Percentiles rank a stretch among this genome's conserved stretches.
These are phyloP conservation scores for Epinotia demarniana DNA, from an alignment of 2,888 invertebrate genomes.

Conservation along the genomic window DNA sequence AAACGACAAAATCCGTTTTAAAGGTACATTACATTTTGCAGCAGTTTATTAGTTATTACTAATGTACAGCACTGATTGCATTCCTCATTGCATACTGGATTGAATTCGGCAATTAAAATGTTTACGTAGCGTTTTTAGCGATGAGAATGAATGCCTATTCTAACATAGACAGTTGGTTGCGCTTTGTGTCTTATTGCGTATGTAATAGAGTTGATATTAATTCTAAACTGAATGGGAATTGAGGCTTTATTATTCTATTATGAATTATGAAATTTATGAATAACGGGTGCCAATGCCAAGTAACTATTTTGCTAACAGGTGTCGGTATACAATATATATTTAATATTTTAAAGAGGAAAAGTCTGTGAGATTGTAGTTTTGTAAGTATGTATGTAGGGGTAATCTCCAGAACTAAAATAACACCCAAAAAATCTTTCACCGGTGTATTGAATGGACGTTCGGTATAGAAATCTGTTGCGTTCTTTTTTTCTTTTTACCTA, in stretches of 20 bases:
- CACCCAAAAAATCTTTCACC: too few species aligned
- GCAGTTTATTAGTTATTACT: slow-evolving; percentile 1
- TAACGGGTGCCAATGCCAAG: not conserved
- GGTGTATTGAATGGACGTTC: too few species aligned
- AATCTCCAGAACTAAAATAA: too few species aligned
- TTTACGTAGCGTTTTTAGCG: slow-evolving; percentile 19
- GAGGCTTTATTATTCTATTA: not conserved
- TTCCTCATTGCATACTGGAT: slow-evolving; percentile 23
- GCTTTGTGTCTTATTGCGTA: not conserved
- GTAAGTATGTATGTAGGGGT: too few species aligned
- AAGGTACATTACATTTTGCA: slow-evolving; percentile 1
- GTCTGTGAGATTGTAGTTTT: too few species aligned
- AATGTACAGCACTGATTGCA: slow-evolving; percentile 21
- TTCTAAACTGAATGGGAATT: not conserved
- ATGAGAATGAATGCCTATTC: not conserved
- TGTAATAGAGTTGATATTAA: not conserved
- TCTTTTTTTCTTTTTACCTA: too few species aligned
- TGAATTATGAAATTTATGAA: not conserved
- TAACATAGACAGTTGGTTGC: not conserved
- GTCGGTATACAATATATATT: not conserved
- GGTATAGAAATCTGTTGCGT: too few species aligned
- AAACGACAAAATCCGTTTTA: not conserved
- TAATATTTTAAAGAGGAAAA: too few species aligned
- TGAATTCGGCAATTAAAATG: slow-evolving; percentile 38
- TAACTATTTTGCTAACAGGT: not conserved